Evolutionary conservation across 2,797 vertebrate species (phyloP).

Genomic region (Calcarius lapponicus): DNA sequence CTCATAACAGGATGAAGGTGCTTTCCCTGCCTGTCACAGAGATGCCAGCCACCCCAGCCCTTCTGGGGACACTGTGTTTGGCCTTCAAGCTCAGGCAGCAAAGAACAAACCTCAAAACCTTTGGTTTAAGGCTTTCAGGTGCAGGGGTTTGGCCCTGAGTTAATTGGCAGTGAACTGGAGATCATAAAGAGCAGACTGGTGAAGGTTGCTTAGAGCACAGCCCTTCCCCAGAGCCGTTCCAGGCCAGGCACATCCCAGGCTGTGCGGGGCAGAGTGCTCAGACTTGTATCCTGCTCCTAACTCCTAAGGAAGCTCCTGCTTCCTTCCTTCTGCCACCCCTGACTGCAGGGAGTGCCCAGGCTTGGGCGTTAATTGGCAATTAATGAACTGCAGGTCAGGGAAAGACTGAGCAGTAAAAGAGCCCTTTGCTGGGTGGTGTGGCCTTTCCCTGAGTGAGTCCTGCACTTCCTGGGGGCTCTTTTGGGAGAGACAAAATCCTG

Average conservation of each 20-base stretch:
- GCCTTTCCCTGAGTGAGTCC: background rate
- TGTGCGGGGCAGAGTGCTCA: background rate
- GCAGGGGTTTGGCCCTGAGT: background rate
- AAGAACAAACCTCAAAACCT: background rate
- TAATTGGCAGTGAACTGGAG: background rate
- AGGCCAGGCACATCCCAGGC: background rate
- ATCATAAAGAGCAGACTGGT: background rate
- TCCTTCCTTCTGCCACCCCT: too few species aligned
- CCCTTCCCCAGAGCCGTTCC: background rate
- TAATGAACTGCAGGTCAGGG: background rate
- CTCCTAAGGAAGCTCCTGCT: too few species aligned
- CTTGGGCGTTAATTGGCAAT: background rate
- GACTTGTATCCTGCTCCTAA: background rate
- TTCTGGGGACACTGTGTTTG: background rate
- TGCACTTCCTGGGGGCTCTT: background rate
- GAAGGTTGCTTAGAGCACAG: background rate
- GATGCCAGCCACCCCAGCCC: background rate
- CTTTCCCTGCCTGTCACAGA: background rate
- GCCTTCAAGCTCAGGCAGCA: background rate
- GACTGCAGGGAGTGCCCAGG: background rate
- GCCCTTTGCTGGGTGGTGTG: rapidly evolving
- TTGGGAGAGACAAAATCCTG: background rate
- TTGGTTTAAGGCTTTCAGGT: background rate
- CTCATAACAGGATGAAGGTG: too few species aligned
- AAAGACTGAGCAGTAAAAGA: background rate